These are phyloP conservation scores for Catocala nupta DNA, from an alignment of 2,888 invertebrate species.

Conservation along the genomic window DNA sequence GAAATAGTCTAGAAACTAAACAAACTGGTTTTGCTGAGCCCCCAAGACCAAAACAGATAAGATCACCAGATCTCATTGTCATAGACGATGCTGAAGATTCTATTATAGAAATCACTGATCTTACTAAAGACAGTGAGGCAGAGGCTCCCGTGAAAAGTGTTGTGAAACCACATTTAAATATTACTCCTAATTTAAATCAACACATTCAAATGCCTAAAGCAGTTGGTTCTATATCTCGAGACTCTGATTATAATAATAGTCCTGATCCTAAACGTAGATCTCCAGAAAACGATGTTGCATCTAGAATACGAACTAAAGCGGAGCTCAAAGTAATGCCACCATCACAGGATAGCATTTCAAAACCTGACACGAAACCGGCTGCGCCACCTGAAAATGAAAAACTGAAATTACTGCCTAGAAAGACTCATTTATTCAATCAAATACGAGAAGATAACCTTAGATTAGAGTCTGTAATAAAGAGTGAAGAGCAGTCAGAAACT, in stretches of 20 bases:
- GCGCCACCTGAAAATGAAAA: slow-evolving; percentile 59
- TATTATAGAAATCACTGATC: slow-evolving; percentile 82
- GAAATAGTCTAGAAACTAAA: slow-evolving; percentile 91
- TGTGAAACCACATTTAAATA: slow-evolving; percentile 56
- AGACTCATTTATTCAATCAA: slow-evolving; percentile 79
- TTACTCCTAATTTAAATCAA: slow-evolving; percentile 60
- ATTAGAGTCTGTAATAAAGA: slow-evolving; percentile 88
- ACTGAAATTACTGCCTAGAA: slow-evolving; percentile 71
- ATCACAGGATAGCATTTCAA: slow-evolving; percentile 69
- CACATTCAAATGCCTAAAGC: slow-evolving; percentile 91
- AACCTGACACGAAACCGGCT: slow-evolving; percentile 58
- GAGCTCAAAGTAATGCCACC: slow-evolving; percentile 90
- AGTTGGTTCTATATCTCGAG: slow-evolving; percentile 89
- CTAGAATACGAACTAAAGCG: slow-evolving; percentile 94
- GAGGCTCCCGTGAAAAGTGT: slow-evolving; percentile 57
- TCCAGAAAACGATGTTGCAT: slow-evolving; percentile 87
- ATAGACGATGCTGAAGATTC: slow-evolving; percentile 83
- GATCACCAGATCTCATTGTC: slow-evolving; percentile 78
- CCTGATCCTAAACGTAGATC: slow-evolving; percentile 72
- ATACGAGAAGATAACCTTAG: slow-evolving; percentile 79
- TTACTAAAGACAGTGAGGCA: slow-evolving; percentile 74
- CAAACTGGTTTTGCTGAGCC: slow-evolving; percentile 85
- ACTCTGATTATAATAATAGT: slow-evolving; percentile 76
- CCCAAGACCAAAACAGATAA: slow-evolving; percentile 76
- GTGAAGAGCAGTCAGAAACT: slow-evolving; percentile 86